phyloP scores from a whole-genome alignment of 2,113 vertebrate species.

The Danionella cerebrum region DNA sequence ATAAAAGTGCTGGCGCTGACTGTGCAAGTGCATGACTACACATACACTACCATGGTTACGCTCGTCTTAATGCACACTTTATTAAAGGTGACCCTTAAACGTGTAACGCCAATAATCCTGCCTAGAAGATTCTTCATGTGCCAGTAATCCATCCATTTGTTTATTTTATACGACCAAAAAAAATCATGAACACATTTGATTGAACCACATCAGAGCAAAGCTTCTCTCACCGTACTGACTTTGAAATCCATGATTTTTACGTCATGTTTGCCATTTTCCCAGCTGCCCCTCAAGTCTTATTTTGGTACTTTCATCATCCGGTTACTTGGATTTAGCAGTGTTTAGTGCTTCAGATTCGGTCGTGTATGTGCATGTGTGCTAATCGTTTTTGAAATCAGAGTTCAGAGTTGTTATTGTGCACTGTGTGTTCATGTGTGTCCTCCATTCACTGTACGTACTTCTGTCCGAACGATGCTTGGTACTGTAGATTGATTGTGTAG shows the following conservation, averaged over 20 bases:
- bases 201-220: conserved; percentile 47
- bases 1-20: background rate
- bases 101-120: conserved; percentile 7
- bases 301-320: conserved; percentile 3
- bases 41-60: conserved; percentile 22
- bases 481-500: conserved; percentile 37
- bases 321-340: background rate
- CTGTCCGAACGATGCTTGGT: conserved; percentile 40
- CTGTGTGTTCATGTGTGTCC: conserved; percentile 33
- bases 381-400: conserved; percentile 7
- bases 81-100: conserved; percentile 18
- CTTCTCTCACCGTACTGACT: conserved; percentile 26
- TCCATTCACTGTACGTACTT: conserved; percentile 30
- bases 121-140: conserved; percentile 4
- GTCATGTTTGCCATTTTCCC: conserved; percentile 1
- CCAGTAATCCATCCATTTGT: background rate
- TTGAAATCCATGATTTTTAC: background rate
- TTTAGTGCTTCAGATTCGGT: too few species aligned
- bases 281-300: background rate
- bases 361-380: conserved; percentile 17
- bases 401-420: conserved; percentile 26
- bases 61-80: conserved; percentile 29
- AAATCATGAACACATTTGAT: conserved; percentile 9
- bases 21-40: background rate
- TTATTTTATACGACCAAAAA: background rate